Percentiles rank a stretch among this genome's conserved stretches.
These are phyloP conservation scores for Sebastes diaconus DNA, from an alignment of 2,797 vertebrate genomes.

Conservation along the genomic window DNA sequence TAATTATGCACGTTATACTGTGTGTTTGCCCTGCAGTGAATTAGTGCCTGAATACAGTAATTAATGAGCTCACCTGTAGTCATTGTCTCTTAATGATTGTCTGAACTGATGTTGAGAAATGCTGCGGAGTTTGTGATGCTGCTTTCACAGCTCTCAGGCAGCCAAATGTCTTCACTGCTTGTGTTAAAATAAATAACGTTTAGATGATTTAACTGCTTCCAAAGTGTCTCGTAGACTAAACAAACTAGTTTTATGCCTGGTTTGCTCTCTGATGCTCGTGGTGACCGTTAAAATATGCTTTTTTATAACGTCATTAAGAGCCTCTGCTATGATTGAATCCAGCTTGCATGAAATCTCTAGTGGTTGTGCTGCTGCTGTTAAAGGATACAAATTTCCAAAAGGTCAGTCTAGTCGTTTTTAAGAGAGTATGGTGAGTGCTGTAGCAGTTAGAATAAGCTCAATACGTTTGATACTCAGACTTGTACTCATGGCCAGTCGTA, in stretches of 20 bases:
- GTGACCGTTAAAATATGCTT: neutral
- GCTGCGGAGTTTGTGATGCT: neutral
- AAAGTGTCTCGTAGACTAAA: neutral
- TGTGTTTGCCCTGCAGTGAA: neutral
- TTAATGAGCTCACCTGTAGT: neutral
- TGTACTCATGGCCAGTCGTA: too few relatives aligned
- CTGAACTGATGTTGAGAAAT: accelerated
- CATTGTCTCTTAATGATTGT: accelerated
- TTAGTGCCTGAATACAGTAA: neutral
- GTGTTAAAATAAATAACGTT: neutral
- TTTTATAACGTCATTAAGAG: neutral
- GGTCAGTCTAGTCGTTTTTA: neutral
- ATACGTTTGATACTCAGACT: too few relatives aligned
- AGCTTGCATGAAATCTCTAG: neutral
- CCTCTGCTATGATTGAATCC: neutral
- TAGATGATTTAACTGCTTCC: neutral
- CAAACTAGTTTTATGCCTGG: neutral
- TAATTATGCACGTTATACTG: constrained; percentile 23
- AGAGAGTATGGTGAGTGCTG: neutral
- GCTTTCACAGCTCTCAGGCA: neutral
- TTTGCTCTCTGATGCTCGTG: neutral
- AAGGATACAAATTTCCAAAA: neutral
- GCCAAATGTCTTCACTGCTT: neutral
- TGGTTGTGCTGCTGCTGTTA: neutral
- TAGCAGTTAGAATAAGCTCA: neutral